Conservation (phyloP, 2,113 vertebrate genomes). For the Ammodytes marinus region DNA sequence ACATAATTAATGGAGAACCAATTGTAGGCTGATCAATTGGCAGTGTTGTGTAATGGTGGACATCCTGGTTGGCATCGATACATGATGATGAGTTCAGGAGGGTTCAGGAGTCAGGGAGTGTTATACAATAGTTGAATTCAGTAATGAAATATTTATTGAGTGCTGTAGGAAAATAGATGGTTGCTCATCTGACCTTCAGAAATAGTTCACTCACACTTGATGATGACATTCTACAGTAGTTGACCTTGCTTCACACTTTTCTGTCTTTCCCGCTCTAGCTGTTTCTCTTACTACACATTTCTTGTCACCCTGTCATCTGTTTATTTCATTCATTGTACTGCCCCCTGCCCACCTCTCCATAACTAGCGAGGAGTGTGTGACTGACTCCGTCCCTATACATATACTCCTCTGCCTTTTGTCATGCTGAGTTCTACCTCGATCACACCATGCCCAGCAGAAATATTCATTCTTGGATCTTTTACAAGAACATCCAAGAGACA, state of each 20-base stretch:
- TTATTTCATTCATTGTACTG: conserved; percentile 40
- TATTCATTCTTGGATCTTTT: conserved; percentile 6
- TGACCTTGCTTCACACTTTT: conserved; percentile 15
- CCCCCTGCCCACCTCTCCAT: conserved; percentile 23
- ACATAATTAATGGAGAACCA: conserved; percentile 37
- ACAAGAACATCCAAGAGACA: conserved; percentile 47
- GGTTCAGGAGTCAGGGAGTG: conserved; percentile 17
- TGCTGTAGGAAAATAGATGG: conserved; percentile 12
- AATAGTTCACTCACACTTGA: neutral
- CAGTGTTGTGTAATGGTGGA: conserved; percentile 60
- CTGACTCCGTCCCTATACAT: conserved; percentile 29
- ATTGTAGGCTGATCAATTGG: conserved; percentile 58
- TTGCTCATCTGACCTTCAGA: conserved; percentile 12
- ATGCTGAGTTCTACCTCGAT: conserved; percentile 12
- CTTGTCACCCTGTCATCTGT: conserved; percentile 52
- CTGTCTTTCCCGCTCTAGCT: neutral
- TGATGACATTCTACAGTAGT: neutral
- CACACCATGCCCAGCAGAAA: conserved; percentile 26
- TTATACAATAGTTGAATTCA: conserved; percentile 51
- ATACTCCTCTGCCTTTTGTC: conserved; percentile 13
- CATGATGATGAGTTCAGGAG: conserved; percentile 25
- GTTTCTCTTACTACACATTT: conserved; percentile 1
- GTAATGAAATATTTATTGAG: conserved; percentile 10
- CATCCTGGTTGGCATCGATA: conserved; percentile 55
- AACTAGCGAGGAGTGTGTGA: conserved; percentile 1